A percentile compares a stretch with the other conserved stretches of the same genome.
Evolutionary conservation across 2,113 vertebrate species (phyloP).

Genomic region (Atrichornis clamosus): DNA sequence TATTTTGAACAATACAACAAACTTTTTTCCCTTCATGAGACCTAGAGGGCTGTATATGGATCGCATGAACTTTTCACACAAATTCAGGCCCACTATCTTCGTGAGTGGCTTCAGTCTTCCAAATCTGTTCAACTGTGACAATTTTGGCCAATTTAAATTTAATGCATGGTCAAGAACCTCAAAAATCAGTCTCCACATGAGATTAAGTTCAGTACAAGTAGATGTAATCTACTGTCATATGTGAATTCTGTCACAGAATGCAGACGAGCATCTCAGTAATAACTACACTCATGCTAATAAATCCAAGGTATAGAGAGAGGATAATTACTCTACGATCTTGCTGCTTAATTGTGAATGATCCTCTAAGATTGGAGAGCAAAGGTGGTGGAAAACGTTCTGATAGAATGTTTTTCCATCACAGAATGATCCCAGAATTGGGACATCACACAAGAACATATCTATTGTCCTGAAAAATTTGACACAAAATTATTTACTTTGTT

Average conservation of each 20-base stretch:
- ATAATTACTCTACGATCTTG: slow-evolving; percentile 5
- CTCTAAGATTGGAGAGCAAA: background rate
- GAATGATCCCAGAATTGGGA: background rate
- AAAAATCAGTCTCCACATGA: background rate
- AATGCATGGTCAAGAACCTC: background rate
- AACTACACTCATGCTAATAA: background rate
- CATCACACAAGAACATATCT: background rate
- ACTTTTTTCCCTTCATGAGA: background rate
- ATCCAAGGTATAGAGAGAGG: background rate
- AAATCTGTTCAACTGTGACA: background rate
- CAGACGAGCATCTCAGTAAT: background rate
- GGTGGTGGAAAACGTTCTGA: background rate
- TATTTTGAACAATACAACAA: background rate
- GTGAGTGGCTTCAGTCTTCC: background rate
- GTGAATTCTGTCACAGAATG: background rate
- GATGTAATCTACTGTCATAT: background rate
- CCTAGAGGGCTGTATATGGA: background rate
- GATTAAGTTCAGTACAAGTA: background rate
- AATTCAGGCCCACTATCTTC: background rate
- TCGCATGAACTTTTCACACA: background rate
- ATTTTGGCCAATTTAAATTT: background rate
- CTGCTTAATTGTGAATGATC: background rate
- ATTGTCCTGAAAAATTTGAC: background rate
- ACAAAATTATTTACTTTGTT: background rate
- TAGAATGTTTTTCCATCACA: background rate